These are phyloP conservation scores for Syrista parreyssii DNA, from an alignment of 2,888 invertebrate genomes.

Conservation along the genomic window DNA sequence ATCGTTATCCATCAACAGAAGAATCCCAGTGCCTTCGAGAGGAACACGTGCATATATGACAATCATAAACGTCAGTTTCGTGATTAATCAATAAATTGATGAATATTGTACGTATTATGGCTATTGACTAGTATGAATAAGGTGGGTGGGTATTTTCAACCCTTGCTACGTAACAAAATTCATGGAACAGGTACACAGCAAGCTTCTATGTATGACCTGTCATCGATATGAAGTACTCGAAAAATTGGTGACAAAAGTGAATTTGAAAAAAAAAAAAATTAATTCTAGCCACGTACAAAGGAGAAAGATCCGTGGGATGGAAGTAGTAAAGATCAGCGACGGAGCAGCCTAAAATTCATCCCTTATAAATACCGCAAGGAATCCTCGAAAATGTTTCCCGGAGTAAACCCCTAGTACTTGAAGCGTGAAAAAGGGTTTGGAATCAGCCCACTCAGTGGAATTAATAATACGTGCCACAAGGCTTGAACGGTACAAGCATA, in stretches of 20 bases:
- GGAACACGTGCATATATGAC: too few species aligned
- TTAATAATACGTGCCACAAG: too few species aligned
- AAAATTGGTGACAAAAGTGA: background rate
- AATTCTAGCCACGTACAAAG: background rate
- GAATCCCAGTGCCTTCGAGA: too few species aligned
- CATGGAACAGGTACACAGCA: background rate
- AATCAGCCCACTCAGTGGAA: background rate
- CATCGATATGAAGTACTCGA: too few species aligned
- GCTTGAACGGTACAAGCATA: background rate
- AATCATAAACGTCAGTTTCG: background rate
- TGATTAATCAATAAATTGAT: background rate
- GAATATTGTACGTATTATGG: background rate
- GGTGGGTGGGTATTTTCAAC: background rate
- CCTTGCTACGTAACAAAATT: background rate
- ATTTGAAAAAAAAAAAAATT: background rate
- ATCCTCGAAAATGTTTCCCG: background rate
- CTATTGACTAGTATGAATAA: background rate
- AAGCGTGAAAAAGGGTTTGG: background rate
- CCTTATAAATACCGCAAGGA: background rate
- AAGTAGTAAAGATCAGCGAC: background rate
- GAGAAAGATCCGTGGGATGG: background rate
- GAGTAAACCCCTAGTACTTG: background rate
- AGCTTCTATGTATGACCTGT: background rate
- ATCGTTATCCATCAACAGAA: background rate
- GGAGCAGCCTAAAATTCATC: background rate